These are phyloP conservation scores for Archips crataeganus DNA, from an alignment of 2,888 invertebrate genomes.

Conservation along the genomic window DNA sequence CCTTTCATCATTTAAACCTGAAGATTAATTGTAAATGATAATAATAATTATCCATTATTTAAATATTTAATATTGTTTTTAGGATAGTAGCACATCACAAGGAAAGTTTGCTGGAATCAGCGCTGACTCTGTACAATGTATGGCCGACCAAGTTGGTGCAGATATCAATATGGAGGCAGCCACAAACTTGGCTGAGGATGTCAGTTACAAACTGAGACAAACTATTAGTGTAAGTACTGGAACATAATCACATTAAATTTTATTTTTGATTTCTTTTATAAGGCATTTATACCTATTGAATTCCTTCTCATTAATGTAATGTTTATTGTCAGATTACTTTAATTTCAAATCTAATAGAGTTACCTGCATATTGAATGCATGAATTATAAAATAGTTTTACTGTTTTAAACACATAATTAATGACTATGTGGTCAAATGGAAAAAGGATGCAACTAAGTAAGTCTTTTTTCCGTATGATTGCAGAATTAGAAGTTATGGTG, in stretches of 20 bases:
- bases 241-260: not conserved
- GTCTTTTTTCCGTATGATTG: too few relatives aligned
- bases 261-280: not conserved
- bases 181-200: conserved; percentile 80
- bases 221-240: conserved; percentile 74
- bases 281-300: not conserved
- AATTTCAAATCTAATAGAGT: too few relatives aligned
- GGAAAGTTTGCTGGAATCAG: conserved; percentile 80
- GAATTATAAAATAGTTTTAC: too few relatives aligned
- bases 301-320: not conserved
- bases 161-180: conserved; percentile 77
- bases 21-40: too few relatives aligned
- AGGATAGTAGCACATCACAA: conserved; percentile 75
- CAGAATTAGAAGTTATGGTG: too few relatives aligned
- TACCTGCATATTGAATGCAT: too few relatives aligned
- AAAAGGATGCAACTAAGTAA: too few relatives aligned
- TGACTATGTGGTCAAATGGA: too few relatives aligned
- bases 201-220: conserved; percentile 81
- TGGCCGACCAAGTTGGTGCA: conserved; percentile 76
- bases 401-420: too few relatives aligned
- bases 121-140: conserved; percentile 75
- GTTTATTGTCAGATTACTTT: not conserved
- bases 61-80: conserved; percentile 25
- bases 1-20: too few relatives aligned
- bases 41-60: not conserved